phyloP scores from a whole-genome alignment of 1,140 invertebrate genomes.

The Drosophila subpulchrella region DNA sequence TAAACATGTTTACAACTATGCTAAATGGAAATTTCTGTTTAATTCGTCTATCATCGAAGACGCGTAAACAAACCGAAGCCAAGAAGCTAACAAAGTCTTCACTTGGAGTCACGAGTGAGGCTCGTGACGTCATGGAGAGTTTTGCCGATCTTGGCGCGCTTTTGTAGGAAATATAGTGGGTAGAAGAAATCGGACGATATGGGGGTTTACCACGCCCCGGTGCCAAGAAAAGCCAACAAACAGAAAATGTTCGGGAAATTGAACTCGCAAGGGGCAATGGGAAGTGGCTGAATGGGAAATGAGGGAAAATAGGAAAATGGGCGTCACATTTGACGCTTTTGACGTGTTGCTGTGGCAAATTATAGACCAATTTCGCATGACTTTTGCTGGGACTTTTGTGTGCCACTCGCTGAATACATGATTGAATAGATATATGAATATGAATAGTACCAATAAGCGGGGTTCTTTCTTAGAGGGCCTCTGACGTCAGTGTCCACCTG shows the following conservation, averaged over 20 bases:
- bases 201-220: conserved; percentile 47
- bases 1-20: conserved; percentile 61
- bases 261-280: conserved; percentile 43
- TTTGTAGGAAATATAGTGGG: conserved; percentile 7
- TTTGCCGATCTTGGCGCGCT: conserved; percentile 39
- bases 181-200: conserved; percentile 5
- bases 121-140: conserved; percentile 68
- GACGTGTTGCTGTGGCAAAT: conserved; percentile 60
- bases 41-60: conserved; percentile 16
- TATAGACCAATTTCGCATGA: conserved; percentile 54
- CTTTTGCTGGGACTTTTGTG: conserved; percentile 12
- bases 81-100: conserved; percentile 23
- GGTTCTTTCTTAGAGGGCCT: conserved; percentile 17
- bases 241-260: conserved; percentile 26
- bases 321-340: conserved; percentile 29
- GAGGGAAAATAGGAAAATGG: conserved; percentile 48
- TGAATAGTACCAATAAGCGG: conserved; percentile 21
- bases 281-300: conserved; percentile 29
- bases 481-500: conserved; percentile 73
- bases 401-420: conserved; percentile 38
- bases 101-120: conserved; percentile 55
- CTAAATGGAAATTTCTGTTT: conserved; percentile 53
- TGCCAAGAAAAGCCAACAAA: conserved; percentile 51
- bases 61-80: conserved; percentile 1
- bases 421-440: conserved; percentile 28